Evolutionary conservation across 2,888 invertebrate species (phyloP), one percentile per base, ranked within the genome.

Genomic region (Machimus atricapillus): DNA sequence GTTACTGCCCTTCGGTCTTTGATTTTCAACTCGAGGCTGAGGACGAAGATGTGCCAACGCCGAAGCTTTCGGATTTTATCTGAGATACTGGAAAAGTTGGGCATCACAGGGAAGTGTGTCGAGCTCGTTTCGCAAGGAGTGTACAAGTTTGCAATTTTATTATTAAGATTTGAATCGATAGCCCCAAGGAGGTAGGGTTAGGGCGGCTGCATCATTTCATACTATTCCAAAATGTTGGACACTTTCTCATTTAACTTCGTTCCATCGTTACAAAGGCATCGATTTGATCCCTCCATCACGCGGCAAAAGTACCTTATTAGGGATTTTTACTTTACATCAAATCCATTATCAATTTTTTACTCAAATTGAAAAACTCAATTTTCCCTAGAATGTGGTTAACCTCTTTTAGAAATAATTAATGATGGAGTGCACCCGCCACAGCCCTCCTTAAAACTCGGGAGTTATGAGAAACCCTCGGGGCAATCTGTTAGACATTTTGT

Each of bases 161-260:
- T 79, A 46, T 79, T 79, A 52, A 79, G 52, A 79, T 79, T 46
- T 46, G 52, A 79, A 79, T 79, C 79, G 79, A 79, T 79, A 79
- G 31, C 6, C n/a, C 27, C 9, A 16, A 52, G n/a, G 8, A 79
- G 46, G 31, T 34, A 9, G 31, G 27, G 14, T 19, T 8, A 52
- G 52, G n/a, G 52, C 4, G 8, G 27, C 27, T 66, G 66, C 27
- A 66, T 66, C 66, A 27, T n/a, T 8, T 52, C 23, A 23, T n/a
- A n/a, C 12, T 8, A 66, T 66, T n/a, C 23, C 12, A 19, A 19
- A 66, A 4, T 66, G 23, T 66, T 23, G 23, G 12, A 23, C 0
- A 23, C 12, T 66, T 12, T 19, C 5, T 27, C 19, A 66, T 66
- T 66, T 19, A 58, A 19, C 16, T 66, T 66, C 5, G 0, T 66